Evolutionary conservation across 1,140 invertebrate genomes (phyloP).

Genomic region (Pseudomyrmex gracilis): DNA sequence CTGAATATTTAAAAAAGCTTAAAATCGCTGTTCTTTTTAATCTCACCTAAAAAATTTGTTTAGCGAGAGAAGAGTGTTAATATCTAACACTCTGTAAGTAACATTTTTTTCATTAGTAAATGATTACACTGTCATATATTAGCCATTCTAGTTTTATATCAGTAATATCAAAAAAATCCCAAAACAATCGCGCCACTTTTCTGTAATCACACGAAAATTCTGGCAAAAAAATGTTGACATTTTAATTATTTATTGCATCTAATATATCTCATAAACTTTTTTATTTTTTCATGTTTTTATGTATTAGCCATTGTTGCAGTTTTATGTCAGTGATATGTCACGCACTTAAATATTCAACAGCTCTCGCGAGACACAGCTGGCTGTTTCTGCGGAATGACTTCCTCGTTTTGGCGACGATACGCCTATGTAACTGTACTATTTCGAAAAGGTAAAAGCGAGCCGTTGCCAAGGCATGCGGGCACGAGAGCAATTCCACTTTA

Average conservation of each 20-base stretch:
- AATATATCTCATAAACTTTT: too few relatives aligned
- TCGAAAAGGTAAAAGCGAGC: constrained; percentile 68
- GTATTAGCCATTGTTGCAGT: neutral
- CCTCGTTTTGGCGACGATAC: neutral
- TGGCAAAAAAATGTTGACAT: too few relatives aligned
- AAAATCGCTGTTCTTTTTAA: neutral
- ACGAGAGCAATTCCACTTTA: constrained; percentile 80
- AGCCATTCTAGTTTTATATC: too few relatives aligned
- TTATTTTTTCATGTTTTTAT: neutral
- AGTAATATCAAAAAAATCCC: too few relatives aligned
- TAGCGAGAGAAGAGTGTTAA: neutral
- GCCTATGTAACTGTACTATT: constrained; percentile 59
- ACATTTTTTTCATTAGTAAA: too few relatives aligned
- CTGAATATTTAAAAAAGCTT: too few relatives aligned
- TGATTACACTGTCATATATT: too few relatives aligned
- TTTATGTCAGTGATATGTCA: constrained; percentile 1
- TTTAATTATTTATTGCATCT: too few relatives aligned
- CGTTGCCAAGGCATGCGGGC: constrained; percentile 75
- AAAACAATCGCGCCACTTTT: too few relatives aligned
- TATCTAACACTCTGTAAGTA: too few relatives aligned
- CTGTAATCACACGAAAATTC: too few relatives aligned
- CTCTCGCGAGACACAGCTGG: neutral
- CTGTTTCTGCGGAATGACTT: neutral
- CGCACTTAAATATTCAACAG: constrained; percentile 20
- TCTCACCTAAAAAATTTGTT: neutral